Base-by-base conservation (phyloP, 2,113 vertebrate genomes). In the Steatornis caripensis region DNA sequence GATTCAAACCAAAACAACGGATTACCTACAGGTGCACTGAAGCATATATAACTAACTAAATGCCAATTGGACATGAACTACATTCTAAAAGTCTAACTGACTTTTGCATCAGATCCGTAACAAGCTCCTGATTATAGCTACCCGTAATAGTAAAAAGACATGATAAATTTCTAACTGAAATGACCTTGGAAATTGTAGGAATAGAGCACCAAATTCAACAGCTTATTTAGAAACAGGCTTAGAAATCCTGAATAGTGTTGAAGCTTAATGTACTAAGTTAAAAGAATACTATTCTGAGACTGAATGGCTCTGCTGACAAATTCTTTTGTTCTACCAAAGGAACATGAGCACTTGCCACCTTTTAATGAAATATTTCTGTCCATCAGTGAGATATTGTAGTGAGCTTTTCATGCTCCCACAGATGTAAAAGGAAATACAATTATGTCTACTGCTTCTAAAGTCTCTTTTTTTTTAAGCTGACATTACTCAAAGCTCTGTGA, bases 401-500 rank as follows among this genome's bases (percentile, higher is more conserved):
- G 53, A 75, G 17, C 26, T 54, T 64, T 90, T n/a, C 21, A 36
- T 78, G 16, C 39, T 65, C 36, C 20, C 17, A 48, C 0, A 3
- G 32, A 89, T 11, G 36, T 66, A 48, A 80, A 65, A 76, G 46
- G 19, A 94, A 90, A 87, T 26, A 41, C 6, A 57, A 17, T 49
- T 84, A 65, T 2, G 4, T 45, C 30, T 45, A 61, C 22, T 76
- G 22, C 57, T 92, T 93, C 76, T 57, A 75, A 97, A 95, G 74
- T 62, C 54, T 90, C n/a, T 54, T 21, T 54, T 57, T 89, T 71
- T 77, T 24, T 54, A 84, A 77, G 54, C 32, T 97, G 94, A 90
- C 75, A 86, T 97, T 96, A 97, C 76, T 96, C 51, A 89, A 82
- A 97, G 77, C 21, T 98, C 74, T 93, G 48, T 87, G 90, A 97